Percentiles rank a stretch among this genome's conserved stretches.
phyloP scores from a whole-genome alignment of 2,797 vertebrate species.

The Syngnathus acus region DNA sequence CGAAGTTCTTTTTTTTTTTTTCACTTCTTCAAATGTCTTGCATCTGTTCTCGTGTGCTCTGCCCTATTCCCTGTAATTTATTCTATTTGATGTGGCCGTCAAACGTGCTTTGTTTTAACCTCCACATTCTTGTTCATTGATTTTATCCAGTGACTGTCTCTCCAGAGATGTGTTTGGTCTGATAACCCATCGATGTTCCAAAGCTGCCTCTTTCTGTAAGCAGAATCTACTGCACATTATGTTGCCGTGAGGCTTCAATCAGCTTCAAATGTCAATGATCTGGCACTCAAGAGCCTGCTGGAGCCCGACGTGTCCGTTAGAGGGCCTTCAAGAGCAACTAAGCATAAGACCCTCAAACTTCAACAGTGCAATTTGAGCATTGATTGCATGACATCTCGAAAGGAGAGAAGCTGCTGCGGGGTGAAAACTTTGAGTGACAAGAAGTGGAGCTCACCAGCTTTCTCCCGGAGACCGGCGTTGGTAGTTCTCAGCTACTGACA shows the following conservation, averaged over 20 bases:
- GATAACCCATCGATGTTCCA: not conserved
- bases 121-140: not conserved
- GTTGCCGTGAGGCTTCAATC: not conserved
- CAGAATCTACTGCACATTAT: not conserved
- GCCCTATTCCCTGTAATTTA: not conserved
- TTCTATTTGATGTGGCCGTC: not conserved
- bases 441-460: not conserved
- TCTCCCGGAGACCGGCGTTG: not conserved
- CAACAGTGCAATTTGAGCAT: not conserved
- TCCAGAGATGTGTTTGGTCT: not conserved
- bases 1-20: not conserved
- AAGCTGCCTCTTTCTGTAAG: not conserved
- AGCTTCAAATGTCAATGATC: slow-evolving; percentile 1
- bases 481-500: not conserved
- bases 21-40: not conserved
- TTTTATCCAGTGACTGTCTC: not conserved
- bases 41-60: not conserved
- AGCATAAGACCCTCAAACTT: not conserved
- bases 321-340: not conserved
- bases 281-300: not conserved
- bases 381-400: not conserved
- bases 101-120: not conserved
- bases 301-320: not conserved
- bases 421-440: not conserved
- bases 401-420: not conserved